Conservation (phyloP, 1,140 invertebrate genomes). For the Drosophila nebulosa region DNA sequence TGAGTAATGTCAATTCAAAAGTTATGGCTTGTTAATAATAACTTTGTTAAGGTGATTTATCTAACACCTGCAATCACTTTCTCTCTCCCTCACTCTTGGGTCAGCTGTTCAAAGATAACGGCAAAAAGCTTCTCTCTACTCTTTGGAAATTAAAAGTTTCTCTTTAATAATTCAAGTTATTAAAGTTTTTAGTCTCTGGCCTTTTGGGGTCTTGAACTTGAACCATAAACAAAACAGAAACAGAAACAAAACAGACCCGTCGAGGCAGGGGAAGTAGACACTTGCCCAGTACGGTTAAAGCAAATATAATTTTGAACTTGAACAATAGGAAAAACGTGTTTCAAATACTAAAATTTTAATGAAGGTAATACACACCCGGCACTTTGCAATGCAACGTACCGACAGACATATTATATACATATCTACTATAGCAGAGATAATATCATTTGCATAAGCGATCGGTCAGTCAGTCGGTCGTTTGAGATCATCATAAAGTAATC, state of each 20-base stretch:
- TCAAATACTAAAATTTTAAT: slow-evolving; percentile 33
- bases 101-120: background rate
- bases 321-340: slow-evolving; percentile 40
- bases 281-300: background rate
- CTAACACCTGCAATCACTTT: background rate
- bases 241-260: background rate
- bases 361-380: slow-evolving; percentile 22
- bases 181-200: background rate
- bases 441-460: background rate
- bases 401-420: background rate
- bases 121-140: background rate
- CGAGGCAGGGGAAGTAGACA: background rate
- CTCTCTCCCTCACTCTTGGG: background rate
- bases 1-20: background rate
- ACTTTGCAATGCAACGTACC: slow-evolving; percentile 16
- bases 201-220: background rate
- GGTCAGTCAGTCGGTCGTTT: background rate
- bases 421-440: no score
- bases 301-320: slow-evolving; percentile 46
- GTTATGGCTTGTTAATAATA: background rate
- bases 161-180: background rate
- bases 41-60: background rate
- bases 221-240: background rate
- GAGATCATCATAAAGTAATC: no score
- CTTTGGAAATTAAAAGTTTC: background rate